phyloP scores from a whole-genome alignment of 2,888 invertebrate genomes.

The Thera obeliscata region DNA sequence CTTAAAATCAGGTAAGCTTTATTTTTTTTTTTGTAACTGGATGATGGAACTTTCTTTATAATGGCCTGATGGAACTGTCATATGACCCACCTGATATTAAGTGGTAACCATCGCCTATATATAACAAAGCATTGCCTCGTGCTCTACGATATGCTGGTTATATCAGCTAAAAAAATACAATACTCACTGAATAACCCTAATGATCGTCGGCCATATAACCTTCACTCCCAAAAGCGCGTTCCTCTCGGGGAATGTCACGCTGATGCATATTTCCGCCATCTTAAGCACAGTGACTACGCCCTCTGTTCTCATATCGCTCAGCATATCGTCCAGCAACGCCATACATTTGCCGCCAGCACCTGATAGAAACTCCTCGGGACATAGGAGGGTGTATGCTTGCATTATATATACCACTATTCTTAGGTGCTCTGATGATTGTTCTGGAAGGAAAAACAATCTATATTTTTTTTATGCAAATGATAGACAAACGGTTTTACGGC shows the following conservation, averaged over 20 bases:
- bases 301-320: constrained; percentile 88
- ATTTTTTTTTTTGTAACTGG: no score
- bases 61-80: no score
- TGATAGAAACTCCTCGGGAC: constrained; percentile 90
- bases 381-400: constrained; percentile 91
- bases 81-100: no score
- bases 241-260: constrained; percentile 89
- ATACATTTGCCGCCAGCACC: constrained; percentile 89
- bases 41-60: no score
- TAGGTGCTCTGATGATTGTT: constrained; percentile 92
- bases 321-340: constrained; percentile 87
- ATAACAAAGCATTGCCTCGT: no score
- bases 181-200: constrained; percentile 74
- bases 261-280: constrained; percentile 87
- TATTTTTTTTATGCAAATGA: no score
- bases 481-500: no score
- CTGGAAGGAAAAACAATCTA: constrained; percentile 70
- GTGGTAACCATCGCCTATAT: no score
- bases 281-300: constrained; percentile 87
- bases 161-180: not conserved
- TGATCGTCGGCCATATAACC: constrained; percentile 77
- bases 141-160: not conserved
- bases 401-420: constrained; percentile 91
- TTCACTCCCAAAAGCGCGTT: constrained; percentile 87
- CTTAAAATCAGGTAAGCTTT: no score